Evolutionary conservation across 2,888 invertebrate genomes (phyloP).

Genomic region (Stenurella melanura): DNA sequence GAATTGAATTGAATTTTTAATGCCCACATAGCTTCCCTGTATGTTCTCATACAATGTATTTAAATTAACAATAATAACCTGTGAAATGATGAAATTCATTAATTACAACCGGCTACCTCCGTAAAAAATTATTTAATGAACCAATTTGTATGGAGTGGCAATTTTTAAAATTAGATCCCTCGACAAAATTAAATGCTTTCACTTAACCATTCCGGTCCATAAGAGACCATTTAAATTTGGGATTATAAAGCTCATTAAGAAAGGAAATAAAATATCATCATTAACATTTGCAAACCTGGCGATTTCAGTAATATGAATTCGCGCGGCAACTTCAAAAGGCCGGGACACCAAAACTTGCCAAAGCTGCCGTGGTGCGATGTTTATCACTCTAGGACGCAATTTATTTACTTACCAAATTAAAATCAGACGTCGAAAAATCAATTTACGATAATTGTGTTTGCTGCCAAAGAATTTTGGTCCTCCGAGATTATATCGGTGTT

Average conservation of each 20-base stretch:
- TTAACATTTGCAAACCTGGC: constrained; percentile 26
- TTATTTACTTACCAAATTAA: constrained; percentile 67
- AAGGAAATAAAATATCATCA: constrained; percentile 24
- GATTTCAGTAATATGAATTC: constrained; percentile 37
- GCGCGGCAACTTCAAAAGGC: constrained; percentile 41
- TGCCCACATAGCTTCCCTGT: too few relatives aligned
- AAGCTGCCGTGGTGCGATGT: constrained; percentile 54
- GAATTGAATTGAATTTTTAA: too few relatives aligned
- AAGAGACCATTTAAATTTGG: background rate
- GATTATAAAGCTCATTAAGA: background rate
- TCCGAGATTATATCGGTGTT: constrained; percentile 60
- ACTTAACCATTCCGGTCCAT: background rate
- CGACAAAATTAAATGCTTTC: background rate
- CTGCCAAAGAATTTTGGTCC: constrained; percentile 59
- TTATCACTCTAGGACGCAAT: constrained; percentile 61
- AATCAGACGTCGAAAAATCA: constrained; percentile 69
- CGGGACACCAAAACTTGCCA: constrained; percentile 35
- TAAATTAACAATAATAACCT: background rate
- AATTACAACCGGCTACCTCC: background rate
- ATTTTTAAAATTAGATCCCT: background rate
- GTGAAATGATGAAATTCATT: background rate
- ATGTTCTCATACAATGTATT: background rate
- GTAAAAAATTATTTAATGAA: background rate
- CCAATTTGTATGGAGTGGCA: constrained; percentile 1
- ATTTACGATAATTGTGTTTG: constrained; percentile 69